Conservation (phyloP, 2,888 invertebrate species). For the Alsophila aescularia region DNA sequence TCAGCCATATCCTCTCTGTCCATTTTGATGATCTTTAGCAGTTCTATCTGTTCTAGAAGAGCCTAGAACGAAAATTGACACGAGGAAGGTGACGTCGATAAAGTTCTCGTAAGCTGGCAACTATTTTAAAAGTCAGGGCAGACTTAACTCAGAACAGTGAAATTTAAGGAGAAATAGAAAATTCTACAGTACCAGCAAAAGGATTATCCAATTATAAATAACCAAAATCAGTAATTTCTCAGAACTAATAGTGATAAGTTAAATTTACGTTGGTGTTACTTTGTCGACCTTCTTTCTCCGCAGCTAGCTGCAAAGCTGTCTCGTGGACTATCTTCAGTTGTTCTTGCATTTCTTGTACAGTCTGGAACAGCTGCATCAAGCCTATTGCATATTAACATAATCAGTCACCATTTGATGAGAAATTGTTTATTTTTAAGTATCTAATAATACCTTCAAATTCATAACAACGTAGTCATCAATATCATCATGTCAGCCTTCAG, state of each 20-base stretch:
- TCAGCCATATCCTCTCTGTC: slow-evolving; percentile 89
- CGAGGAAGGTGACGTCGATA: background rate
- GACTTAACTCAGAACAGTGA: background rate
- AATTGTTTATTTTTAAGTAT: too few species aligned
- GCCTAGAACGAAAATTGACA: slow-evolving; percentile 61
- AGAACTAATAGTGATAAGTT: background rate
- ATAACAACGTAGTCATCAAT: too few species aligned
- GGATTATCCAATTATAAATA: too few species aligned
- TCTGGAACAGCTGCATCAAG: slow-evolving; percentile 68
- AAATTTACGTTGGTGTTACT: slow-evolving; percentile 78
- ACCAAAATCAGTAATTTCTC: too few species aligned
- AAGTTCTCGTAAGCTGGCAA: background rate
- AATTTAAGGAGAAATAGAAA: too few species aligned
- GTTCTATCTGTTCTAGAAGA: slow-evolving; percentile 86
- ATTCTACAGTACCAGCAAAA: too few species aligned
- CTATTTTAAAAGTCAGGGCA: background rate
- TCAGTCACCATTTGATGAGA: background rate
- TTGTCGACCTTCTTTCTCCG: slow-evolving; percentile 83
- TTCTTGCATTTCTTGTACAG: slow-evolving; percentile 72
- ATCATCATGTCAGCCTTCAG: too few species aligned
- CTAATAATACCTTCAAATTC: too few species aligned
- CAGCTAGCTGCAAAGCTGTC: slow-evolving; percentile 74
- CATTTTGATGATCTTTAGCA: slow-evolving; percentile 87
- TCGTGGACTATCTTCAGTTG: slow-evolving; percentile 69
- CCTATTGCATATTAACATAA: slow-evolving; percentile 44